Evolutionary conservation across 2,888 invertebrate species (phyloP), one percentile per base, ranked within the genome.

Genomic region (Patella pellucida): DNA sequence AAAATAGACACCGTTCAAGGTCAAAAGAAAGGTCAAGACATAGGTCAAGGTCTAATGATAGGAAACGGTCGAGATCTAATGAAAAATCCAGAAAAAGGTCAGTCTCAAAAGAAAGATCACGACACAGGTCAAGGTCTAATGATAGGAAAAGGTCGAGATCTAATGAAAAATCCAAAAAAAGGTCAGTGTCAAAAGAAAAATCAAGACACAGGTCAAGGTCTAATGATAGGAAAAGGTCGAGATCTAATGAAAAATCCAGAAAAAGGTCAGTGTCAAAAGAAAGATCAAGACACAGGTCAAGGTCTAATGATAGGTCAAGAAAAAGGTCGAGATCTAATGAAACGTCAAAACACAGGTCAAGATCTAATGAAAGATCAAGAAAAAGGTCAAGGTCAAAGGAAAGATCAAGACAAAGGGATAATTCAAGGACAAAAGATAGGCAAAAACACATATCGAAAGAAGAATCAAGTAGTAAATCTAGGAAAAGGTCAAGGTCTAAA

Each of bases 191-290:
- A n/a, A n/a, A n/a, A n/a, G n/a, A n/a, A n/a, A n/a, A n/a, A n/a
- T n/a, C n/a, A n/a, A 70, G 19, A 62, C 31, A 71, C 27, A 71
- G 41, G 68, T 68, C 68, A 41, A 73, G 54, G 51, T 67, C 56
- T 15, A 7, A 51, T 52, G 76, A 69, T 41, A 69, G 56, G 68
- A 70, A 27, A 69, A 62, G 70, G 54, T 51, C 71, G 41, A 62
- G 68, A 50, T 77, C 85, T 93, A 31, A 19, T 23, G 79, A 77
- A 4, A 75, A 50, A 72, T 23, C 62, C n/a, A 52, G 23, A 11
- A 11, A 70, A 23, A 71, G 72, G 41, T 67, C 73, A 2, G 56
- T n/a, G 54, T 75, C 74, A 52, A 69, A 56, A 12, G 76, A 78
- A 52, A 71, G 23, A 54, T 56, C 69, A 56, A 71, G 73, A 15